These are phyloP conservation scores for Drosophila kambysellisi DNA, from an alignment of 2,888 invertebrate genomes.

Conservation along the genomic window DNA sequence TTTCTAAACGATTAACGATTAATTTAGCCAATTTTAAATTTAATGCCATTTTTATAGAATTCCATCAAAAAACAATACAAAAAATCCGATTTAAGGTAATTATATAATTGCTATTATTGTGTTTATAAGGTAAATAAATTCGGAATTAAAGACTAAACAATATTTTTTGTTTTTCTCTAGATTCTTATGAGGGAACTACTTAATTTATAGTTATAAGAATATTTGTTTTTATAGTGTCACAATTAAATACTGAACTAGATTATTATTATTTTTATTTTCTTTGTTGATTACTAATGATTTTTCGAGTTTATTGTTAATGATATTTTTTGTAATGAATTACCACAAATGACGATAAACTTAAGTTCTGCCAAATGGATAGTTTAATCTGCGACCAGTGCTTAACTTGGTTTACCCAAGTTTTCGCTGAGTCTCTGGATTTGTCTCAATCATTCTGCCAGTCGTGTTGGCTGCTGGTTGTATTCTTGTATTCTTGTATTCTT, in stretches of 20 bases:
- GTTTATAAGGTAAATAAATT: not conserved
- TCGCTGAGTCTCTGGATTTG: not conserved
- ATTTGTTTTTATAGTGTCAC: not conserved
- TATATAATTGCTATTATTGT: not conserved
- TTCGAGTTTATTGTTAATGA: conserved; percentile 29
- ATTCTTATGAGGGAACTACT: not conserved
- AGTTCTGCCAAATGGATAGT: conserved; percentile 29
- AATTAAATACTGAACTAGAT: not conserved
- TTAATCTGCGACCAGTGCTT: conserved; percentile 27
- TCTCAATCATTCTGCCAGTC: not conserved
- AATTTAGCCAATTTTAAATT: not conserved
- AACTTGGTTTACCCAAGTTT: conserved; percentile 24
- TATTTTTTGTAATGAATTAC: conserved; percentile 37
- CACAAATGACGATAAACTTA: conserved; percentile 42
- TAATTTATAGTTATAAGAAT: not conserved
- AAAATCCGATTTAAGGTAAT: not conserved
- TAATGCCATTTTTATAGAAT: not conserved
- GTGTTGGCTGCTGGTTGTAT: conserved; percentile 49
- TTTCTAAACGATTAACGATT: not conserved
- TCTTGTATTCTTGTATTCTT: conserved; percentile 58
- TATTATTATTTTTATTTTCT: not conserved
- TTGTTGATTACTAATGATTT: conserved; percentile 13
- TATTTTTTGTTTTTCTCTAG: not conserved
- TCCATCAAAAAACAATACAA: not conserved
- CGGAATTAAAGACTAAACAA: not conserved